phyloP scores from a whole-genome alignment of 2,888 invertebrate species.

The Mechanitis messenoides region DNA sequence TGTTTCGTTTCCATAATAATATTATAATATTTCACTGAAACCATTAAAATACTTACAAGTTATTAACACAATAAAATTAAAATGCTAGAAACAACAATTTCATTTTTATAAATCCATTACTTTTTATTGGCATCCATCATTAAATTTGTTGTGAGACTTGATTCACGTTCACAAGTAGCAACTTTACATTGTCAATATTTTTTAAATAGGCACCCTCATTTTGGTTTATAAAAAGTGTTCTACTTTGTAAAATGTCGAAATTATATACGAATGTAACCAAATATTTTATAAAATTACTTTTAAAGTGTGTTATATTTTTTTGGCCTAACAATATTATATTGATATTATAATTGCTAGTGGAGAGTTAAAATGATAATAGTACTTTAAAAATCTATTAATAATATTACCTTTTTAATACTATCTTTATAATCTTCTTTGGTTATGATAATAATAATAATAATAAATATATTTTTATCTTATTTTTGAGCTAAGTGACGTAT shows the following conservation, averaged over 20 bases:
- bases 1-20: conserved; percentile 18
- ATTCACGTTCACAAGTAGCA: conserved; percentile 1
- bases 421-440: too few relatives aligned
- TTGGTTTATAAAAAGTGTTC: neutral
- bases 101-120: conserved; percentile 41
- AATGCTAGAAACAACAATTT: conserved; percentile 37
- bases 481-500: neutral
- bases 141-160: conserved; percentile 21
- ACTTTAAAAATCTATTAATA: too few relatives aligned
- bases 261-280: neutral
- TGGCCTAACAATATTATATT: too few relatives aligned
- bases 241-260: neutral
- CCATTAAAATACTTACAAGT: conserved; percentile 32
- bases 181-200: conserved; percentile 7
- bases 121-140: conserved; percentile 37
- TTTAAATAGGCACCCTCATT: neutral
- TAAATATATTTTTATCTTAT: neutral
- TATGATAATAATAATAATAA: neutral
- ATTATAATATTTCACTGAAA: conserved; percentile 33
- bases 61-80: conserved; percentile 40
- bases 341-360: too few relatives aligned
- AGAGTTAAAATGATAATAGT: too few relatives aligned
- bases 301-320: neutral
- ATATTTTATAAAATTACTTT: neutral
- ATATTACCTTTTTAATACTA: too few relatives aligned